phyloP scores from a whole-genome alignment of 1,140 invertebrate genomes.

The Steinernema khuongi region DNA sequence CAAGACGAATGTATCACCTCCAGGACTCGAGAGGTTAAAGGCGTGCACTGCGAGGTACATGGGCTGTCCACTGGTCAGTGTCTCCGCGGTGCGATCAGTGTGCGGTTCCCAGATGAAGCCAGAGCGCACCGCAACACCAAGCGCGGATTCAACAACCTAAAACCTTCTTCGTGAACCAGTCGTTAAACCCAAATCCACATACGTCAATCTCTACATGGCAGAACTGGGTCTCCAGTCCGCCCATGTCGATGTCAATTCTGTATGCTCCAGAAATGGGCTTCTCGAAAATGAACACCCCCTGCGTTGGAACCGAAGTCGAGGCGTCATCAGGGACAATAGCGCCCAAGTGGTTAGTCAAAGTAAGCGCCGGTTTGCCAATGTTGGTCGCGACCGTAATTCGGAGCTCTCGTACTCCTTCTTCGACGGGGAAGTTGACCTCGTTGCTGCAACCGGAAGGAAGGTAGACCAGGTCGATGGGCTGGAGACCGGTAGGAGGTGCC shows the following conservation, averaged over 20 bases:
- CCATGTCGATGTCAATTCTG: not conserved
- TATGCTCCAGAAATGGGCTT: not conserved
- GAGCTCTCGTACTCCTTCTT: conserved; percentile 7
- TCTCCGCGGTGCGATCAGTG: conserved; percentile 20
- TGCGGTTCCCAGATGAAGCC: conserved; percentile 31
- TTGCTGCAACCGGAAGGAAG: conserved; percentile 15
- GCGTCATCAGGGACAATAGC: no score
- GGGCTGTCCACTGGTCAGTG: conserved; percentile 1
- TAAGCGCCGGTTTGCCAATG: not conserved
- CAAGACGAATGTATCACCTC: conserved; percentile 25
- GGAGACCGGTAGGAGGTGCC: not conserved
- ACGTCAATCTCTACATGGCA: conserved; percentile 27
- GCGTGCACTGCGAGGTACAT: conserved; percentile 34
- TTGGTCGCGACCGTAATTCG: conserved; percentile 8
- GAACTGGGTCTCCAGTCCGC: conserved; percentile 1
- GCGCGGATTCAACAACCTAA: not conserved
- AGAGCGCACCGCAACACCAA: not conserved
- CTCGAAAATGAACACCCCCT: not conserved
- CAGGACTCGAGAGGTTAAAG: conserved; percentile 31
- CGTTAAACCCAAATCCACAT: conserved; percentile 18
- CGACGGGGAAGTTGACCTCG: conserved; percentile 10
- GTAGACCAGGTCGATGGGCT: conserved; percentile 25
- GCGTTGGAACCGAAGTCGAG: conserved; percentile 8
- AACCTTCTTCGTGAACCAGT: not conserved
- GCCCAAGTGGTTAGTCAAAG: not conserved